Conservation (phyloP, 2,113 vertebrate species). For the Peromyscus maniculatus region DNA sequence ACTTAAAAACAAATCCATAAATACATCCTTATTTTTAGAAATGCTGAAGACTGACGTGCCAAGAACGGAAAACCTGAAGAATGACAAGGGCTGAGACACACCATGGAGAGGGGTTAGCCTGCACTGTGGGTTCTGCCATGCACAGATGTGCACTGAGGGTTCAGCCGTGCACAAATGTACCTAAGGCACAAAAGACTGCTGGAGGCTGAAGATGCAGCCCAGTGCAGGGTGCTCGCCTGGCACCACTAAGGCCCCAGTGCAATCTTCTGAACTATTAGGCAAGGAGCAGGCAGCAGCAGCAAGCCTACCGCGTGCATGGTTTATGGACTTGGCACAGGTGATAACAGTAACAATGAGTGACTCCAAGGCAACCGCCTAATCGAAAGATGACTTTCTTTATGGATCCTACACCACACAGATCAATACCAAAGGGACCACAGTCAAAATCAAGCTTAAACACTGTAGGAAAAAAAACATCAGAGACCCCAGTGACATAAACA, state of each 20-base stretch:
- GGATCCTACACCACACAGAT: background rate
- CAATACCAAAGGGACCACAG: background rate
- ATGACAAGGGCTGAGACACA: background rate
- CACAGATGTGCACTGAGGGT: background rate
- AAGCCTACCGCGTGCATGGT: background rate
- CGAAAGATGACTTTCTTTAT: background rate
- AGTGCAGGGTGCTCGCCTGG: background rate
- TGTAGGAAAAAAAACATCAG: background rate
- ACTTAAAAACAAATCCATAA: background rate
- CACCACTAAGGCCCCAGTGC: no score
- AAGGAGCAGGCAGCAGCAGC: background rate
- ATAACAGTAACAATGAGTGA: background rate
- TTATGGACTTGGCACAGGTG: background rate
- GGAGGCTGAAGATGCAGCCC: no score
- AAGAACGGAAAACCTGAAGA: background rate
- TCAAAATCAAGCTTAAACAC: background rate
- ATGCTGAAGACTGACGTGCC: background rate
- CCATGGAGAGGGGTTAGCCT: background rate
- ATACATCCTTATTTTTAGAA: background rate
- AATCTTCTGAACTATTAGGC: background rate
- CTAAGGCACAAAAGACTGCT: background rate
- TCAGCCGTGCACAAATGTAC: background rate
- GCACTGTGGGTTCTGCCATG: background rate
- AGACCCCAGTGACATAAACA: background rate
- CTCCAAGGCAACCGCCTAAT: background rate